Base-by-base conservation (phyloP, 2,113 vertebrate species). In the Chaetodon auriga region DNA sequence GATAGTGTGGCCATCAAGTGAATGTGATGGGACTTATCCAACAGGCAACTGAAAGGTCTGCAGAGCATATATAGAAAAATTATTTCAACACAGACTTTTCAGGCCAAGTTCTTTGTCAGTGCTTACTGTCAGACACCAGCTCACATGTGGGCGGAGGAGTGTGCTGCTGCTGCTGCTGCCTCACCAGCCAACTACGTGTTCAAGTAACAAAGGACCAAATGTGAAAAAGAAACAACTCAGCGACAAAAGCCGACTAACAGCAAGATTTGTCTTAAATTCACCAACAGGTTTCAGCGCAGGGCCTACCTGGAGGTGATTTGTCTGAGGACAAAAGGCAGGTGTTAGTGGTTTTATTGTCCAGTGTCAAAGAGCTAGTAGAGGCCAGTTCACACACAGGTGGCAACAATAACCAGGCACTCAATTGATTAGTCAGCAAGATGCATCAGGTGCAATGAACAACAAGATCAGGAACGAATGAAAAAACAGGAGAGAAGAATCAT, bases 381-480 rank as follows among this genome's bases (percentile, higher is more conserved):
- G 46, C 53, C 35, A 64, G 16, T 38, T 82, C 30, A 23, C 62
- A 66, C 46, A 69, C 69, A 83, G 66, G 62, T 77, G 73, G 73
- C 61, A 48, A 68, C 69, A 65, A 30, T 57, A 73, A 76, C 38
- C 8, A 7, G 35, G 73, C 15, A 14, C 43, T 38, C 51, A 64
- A 73, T 43, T 54, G 7, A 75, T 82, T 55, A 69, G 54, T 18
- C 61, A 78, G 68, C n/a, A 38, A 48, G 51, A 35, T 46, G 68
- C 76, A 80, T 77, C 68, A 71, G 72, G 36, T 55, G 68, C 41
- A 15, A 55, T 66, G 15, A 81, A 64, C 18, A 23, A 45, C 48
- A 55, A 57, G 25, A 72, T 60, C n/a, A 58, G 48, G n/a, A n/a
- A 14, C 9, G 23, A 51, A 66, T 49, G 35, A 21, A 43, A 65